These are phyloP conservation scores for Cantharis flavilabris DNA, from an alignment of 2,888 invertebrate genomes.

Conservation along the genomic window DNA sequence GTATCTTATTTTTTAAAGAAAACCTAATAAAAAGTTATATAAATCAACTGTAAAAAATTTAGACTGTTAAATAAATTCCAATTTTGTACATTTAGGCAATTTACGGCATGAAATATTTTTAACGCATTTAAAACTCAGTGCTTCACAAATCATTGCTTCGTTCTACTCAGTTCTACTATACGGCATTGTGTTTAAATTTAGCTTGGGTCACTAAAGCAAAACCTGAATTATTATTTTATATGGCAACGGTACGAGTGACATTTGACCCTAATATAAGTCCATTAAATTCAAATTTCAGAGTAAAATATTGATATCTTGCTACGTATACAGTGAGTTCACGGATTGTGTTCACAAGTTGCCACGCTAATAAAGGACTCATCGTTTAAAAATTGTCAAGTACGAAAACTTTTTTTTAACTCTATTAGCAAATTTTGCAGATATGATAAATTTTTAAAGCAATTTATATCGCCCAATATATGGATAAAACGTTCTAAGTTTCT, in stretches of 20 bases:
- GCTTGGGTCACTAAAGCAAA: conserved; percentile 29
- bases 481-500: background rate
- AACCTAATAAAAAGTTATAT: conserved; percentile 39
- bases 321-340: background rate
- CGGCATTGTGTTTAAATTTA: conserved; percentile 28
- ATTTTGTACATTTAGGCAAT: conserved; percentile 45
- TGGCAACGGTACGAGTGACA: conserved; percentile 15
- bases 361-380: background rate
- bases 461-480: background rate
- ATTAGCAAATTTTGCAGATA: background rate
- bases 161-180: conserved; percentile 1
- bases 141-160: conserved; percentile 34
- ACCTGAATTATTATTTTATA: conserved; percentile 29
- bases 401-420: background rate
- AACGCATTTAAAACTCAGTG: conserved; percentile 39
- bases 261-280: conserved; percentile 25
- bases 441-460: background rate
- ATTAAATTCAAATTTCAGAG: conserved; percentile 24
- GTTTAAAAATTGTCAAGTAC: background rate
- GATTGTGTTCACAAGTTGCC: background rate
- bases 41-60: conserved; percentile 35
- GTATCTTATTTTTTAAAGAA: conserved; percentile 37
- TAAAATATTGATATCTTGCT: conserved; percentile 23
- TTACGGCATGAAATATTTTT: conserved; percentile 46
- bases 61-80: conserved; percentile 46